These are phyloP conservation scores for Zalophus californianus DNA, from an alignment of 2,797 vertebrate genomes.

Conservation along the genomic window DNA sequence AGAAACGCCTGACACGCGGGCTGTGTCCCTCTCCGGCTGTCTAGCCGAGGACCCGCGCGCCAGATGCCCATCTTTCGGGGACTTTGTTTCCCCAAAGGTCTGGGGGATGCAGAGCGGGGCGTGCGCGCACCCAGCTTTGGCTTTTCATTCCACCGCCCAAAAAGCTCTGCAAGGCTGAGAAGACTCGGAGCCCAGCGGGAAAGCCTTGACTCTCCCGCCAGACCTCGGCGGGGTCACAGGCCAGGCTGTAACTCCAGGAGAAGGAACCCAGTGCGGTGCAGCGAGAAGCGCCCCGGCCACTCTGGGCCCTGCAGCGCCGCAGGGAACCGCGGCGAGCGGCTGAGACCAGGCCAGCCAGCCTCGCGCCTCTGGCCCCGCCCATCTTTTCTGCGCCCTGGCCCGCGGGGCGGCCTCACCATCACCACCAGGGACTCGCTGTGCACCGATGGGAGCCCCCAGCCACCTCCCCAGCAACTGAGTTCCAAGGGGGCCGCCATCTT, in stretches of 20 bases:
- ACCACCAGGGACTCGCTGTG: slow-evolving; percentile 95
- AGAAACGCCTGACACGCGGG: background rate
- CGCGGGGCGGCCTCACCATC: slow-evolving; percentile 88
- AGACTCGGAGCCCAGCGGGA: background rate
- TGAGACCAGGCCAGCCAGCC: rapidly evolving
- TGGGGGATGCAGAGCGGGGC: background rate
- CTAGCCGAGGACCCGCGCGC: background rate
- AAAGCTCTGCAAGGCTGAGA: background rate
- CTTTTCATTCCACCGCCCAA: background rate
- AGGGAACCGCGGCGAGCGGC: background rate
- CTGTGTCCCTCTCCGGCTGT: background rate
- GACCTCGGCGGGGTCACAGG: background rate
- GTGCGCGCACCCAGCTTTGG: background rate
- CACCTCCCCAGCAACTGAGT: slow-evolving; percentile 96
- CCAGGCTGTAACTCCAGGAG: background rate
- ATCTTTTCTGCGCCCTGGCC: background rate
- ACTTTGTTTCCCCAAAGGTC: background rate
- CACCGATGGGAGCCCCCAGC: slow-evolving; percentile 96
- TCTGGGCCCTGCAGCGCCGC: background rate
- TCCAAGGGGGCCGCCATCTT: slow-evolving; percentile 96
- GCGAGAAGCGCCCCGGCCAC: background rate
- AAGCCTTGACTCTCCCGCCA: background rate
- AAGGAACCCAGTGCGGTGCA: rapidly evolving
- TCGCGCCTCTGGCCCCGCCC: background rate
- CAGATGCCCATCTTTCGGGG: background rate